These are phyloP conservation scores for Cephalotes varians DNA, from an alignment of 2,888 invertebrate species.

Conservation along the genomic window DNA sequence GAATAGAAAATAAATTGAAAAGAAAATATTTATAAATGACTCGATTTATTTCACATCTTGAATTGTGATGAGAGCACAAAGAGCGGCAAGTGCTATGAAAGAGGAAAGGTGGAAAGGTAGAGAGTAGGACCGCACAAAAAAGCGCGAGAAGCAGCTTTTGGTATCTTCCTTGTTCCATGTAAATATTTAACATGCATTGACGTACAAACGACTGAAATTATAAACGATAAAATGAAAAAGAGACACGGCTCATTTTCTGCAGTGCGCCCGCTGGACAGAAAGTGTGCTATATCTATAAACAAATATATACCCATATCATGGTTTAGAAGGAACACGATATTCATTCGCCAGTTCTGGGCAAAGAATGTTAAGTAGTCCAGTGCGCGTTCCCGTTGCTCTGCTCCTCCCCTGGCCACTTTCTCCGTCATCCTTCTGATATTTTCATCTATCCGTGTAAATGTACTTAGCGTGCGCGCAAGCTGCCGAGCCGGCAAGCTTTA, in stretches of 20 bases:
- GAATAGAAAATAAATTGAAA: neutral
- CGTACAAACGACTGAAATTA: slow-evolving; percentile 71
- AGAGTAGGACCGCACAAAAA: slow-evolving; percentile 43
- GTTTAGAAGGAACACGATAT: slow-evolving; percentile 68
- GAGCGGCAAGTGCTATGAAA: neutral
- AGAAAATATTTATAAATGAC: neutral
- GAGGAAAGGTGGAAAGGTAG: neutral
- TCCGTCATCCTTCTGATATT: slow-evolving; percentile 72
- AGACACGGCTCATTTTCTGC: neutral
- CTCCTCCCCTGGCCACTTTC: slow-evolving; percentile 54
- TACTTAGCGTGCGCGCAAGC: slow-evolving; percentile 71
- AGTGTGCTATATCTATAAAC: slow-evolving; percentile 71
- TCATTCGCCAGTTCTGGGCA: slow-evolving; percentile 53
- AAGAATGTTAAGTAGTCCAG: slow-evolving; percentile 75
- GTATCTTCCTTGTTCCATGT: slow-evolving; percentile 63
- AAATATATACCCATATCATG: slow-evolving; percentile 62
- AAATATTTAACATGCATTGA: slow-evolving; percentile 64
- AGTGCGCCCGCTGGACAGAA: slow-evolving; percentile 17
- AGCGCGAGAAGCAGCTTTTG: slow-evolving; percentile 63
- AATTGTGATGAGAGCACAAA: slow-evolving; percentile 1
- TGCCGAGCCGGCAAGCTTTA: slow-evolving; percentile 72
- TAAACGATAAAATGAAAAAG: slow-evolving; percentile 36
- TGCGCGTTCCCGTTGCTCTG: slow-evolving; percentile 41
- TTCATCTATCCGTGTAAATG: slow-evolving; percentile 79
- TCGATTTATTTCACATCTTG: slow-evolving; percentile 1